Evolutionary conservation across 2,888 invertebrate species (phyloP).

Genomic region (Aethes cnicana): DNA sequence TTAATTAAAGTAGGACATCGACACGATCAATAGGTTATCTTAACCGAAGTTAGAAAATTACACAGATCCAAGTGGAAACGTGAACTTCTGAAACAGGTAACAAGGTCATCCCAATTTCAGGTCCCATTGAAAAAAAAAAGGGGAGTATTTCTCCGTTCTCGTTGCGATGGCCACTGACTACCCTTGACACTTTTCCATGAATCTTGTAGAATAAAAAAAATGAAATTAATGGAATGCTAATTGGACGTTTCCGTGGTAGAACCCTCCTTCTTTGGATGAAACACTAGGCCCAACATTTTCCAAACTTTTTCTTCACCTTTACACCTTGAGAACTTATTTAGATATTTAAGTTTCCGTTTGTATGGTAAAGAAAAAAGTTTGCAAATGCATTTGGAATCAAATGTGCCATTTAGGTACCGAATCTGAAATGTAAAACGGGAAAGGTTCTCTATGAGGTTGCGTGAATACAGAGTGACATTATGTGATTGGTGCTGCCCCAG

Average conservation of each 20-base stretch:
- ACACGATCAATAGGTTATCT: too few species aligned
- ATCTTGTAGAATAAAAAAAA: slow-evolving; percentile 18
- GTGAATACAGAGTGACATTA: slow-evolving; percentile 65
- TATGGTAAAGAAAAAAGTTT: slow-evolving; percentile 23
- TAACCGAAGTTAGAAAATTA: too few species aligned
- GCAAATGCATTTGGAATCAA: slow-evolving; percentile 20
- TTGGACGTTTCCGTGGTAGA: slow-evolving; percentile 22
- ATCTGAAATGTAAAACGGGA: too few species aligned
- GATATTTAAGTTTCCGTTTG: not conserved
- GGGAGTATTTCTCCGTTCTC: not conserved
- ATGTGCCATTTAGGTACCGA: slow-evolving; percentile 9
- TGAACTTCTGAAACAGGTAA: too few species aligned
- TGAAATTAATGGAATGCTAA: slow-evolving; percentile 18
- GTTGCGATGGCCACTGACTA: slow-evolving; percentile 11
- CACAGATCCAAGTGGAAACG: too few species aligned
- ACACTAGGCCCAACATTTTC: slow-evolving; percentile 17
- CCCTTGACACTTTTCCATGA: slow-evolving; percentile 8
- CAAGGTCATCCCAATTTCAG: too few species aligned
- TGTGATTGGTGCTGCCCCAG: slow-evolving; percentile 82
- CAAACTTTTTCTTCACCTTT: slow-evolving; percentile 23
- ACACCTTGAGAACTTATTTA: not conserved
- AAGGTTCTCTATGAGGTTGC: slow-evolving; percentile 74
- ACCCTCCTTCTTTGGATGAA: slow-evolving; percentile 18
- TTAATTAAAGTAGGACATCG: too few species aligned
- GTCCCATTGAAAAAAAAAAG: too few species aligned